Evolutionary conservation across 2,113 vertebrate species (phyloP), one percentile per base, ranked within the genome.

Genomic region (Solea senegalensis): DNA sequence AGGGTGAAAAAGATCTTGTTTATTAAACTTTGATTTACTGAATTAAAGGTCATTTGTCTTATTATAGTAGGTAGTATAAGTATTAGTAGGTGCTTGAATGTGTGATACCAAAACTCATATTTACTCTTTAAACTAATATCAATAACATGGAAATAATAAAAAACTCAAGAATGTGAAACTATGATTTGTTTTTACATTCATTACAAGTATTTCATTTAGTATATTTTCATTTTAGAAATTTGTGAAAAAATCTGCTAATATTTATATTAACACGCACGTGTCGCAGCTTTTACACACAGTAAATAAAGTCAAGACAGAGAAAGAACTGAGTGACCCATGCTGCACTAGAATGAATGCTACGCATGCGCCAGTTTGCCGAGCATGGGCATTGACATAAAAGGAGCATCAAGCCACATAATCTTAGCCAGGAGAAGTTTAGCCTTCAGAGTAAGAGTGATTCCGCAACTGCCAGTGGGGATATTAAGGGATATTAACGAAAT

Each of bases 281-380:
- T 39, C 5, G 11, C 15, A 5, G 27, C 1, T 4, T 40, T 15
- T n/a, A 11, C 21, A 21, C 3, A 14, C 60, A 65, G 3, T 50
- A 9, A 10, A 5, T 13, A 11, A 55, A 55, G 21, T 49, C 9
- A 52, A 21, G 49, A 12, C 41, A 21, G 21, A 7, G 34, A 40
- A 46, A 26, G 15, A 59, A 27, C 15, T 1, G 51, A 57, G 16
- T 16, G 16, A 16, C 61, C 41, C 48, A 46, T 54, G 72, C 74
- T 64, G 82, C 26, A 55, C 71, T 8, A 55, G 68, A 82, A 80
- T 81, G 63, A 70, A 81, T 90, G 92, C 89, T 89, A 88, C 87
- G 75, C 85, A 28, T 41, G 34, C 9, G 55, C 5, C 62, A 16
- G 72, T 68, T 72, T 49, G 83, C 78, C 65, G 70, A 67, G 86